These are phyloP conservation scores for Anableps anableps DNA, from an alignment of 2,797 vertebrate genomes.

Conservation along the genomic window DNA sequence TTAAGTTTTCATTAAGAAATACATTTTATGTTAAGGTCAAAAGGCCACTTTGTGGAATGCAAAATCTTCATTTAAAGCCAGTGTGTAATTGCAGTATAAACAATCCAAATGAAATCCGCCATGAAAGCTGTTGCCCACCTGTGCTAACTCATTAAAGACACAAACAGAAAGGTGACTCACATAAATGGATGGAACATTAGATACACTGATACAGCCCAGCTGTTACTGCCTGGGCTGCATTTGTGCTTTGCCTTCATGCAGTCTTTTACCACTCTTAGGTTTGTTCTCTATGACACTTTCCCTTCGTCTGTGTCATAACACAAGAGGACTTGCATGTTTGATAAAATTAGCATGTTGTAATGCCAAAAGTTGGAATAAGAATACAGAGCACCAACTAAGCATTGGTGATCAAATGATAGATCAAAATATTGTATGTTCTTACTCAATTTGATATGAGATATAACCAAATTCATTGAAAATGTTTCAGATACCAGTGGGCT, in stretches of 20 bases:
- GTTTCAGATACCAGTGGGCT: background rate
- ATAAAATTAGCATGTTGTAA: background rate
- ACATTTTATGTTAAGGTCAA: background rate
- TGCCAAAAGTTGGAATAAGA: background rate
- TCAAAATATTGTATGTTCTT: background rate
- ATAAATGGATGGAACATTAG: constrained; percentile 17
- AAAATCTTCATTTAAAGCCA: background rate
- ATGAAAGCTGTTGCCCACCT: constrained; percentile 33
- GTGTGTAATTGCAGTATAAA: background rate
- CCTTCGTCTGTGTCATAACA: background rate
- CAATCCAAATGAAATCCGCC: background rate
- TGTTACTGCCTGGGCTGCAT: background rate
- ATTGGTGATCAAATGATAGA: background rate
- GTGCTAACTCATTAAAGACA: constrained; percentile 36
- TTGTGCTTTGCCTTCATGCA: background rate
- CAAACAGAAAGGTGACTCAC: constrained; percentile 25
- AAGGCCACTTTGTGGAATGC: background rate
- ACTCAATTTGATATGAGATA: background rate
- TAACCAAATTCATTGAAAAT: background rate
- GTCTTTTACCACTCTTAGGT: background rate
- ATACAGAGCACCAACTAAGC: background rate
- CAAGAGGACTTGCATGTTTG: background rate
- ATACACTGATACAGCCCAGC: background rate
- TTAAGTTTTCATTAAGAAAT: background rate
- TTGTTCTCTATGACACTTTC: background rate